Conservation (phyloP, 2,888 invertebrate genomes). For the Griposia aprilina region DNA sequence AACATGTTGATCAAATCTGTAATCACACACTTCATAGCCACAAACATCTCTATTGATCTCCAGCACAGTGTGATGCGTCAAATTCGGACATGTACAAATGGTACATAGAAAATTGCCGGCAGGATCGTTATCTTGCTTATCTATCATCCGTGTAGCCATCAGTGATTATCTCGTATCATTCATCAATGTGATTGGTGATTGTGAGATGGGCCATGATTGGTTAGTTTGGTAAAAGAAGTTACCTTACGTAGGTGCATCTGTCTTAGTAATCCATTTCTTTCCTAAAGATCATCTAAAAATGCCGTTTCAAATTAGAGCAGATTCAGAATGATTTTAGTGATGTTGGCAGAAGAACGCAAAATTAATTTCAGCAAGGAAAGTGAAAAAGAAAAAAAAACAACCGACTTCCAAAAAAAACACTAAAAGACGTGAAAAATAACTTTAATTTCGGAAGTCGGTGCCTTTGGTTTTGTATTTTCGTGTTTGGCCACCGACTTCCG, state of each 20-base stretch:
- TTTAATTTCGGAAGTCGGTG: too few species aligned
- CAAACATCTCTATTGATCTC: constrained; percentile 22
- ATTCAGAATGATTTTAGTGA: not conserved
- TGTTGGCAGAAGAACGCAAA: not conserved
- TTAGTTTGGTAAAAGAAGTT: constrained; percentile 2
- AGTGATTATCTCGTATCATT: constrained; percentile 63
- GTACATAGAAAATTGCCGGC: constrained; percentile 54
- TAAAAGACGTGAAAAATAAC: too few species aligned
- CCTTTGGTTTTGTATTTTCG: too few species aligned
- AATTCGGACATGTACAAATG: constrained; percentile 59
- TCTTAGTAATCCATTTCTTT: not conserved
- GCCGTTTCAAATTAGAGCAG: not conserved
- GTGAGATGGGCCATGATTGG: constrained; percentile 31
- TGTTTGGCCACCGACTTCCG: too few species aligned
- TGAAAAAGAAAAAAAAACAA: too few species aligned
- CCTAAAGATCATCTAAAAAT: not conserved
- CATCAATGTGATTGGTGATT: constrained; percentile 65
- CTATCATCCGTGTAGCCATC: constrained; percentile 58
- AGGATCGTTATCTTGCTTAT: constrained; percentile 49
- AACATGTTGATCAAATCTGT: not conserved
- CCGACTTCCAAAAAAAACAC: too few species aligned
- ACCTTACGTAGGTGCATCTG: not conserved
- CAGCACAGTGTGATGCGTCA: constrained; percentile 27
- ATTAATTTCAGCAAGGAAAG: too few species aligned
- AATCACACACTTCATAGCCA: not conserved